Evolutionary conservation across 2,113 vertebrate species (phyloP), one percentile per base, ranked within the genome.

Genomic region (Pituophis catenifer): DNA sequence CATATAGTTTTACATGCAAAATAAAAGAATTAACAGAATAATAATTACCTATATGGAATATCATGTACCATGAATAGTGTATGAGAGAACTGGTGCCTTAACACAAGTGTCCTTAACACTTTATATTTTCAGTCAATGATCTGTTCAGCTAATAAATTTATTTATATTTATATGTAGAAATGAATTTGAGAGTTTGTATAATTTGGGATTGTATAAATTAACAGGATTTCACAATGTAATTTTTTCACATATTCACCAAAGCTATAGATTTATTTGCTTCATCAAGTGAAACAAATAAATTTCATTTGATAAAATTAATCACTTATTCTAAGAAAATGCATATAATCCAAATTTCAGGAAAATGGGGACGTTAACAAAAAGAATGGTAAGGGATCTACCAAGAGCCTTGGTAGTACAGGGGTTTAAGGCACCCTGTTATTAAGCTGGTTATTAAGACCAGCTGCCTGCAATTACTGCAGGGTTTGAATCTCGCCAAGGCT

Each of bases 281-380:
- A 90, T 93, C 91, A 85, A 92, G 93, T 90, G 93, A 95, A 95
- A 92, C 55, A 95, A 96, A 96, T 94, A 95, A 95, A 96, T 96
- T 0, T 0, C 59, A 96, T 93, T 95, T 95, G 96, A 96, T 93
- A 96, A 96, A 96, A 95, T 95, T 96, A 96, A 96, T 96, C 96
- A 95, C 96, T 95, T 97, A 96, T 94, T 95, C 11, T 75, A 93
- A 94, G 90, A 95, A 97, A 97, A 93, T 86, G 95, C 95, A 97
- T 95, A 95, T 96, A 95, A 97, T 96, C 95, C 95, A 93, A 95
- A 92, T 95, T 95, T 96, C 96, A 93, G 58, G 94, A 95, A 95
- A 93, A n/a, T 92, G 1, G 0, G 94, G 94, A 26, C 96, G 95
- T 96, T 96, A 92, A 96, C 93, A 95, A 96, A 94, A 95, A 93